Evolutionary conservation across 2,113 vertebrate species (phyloP).

Genomic region (Vombatus ursinus): DNA sequence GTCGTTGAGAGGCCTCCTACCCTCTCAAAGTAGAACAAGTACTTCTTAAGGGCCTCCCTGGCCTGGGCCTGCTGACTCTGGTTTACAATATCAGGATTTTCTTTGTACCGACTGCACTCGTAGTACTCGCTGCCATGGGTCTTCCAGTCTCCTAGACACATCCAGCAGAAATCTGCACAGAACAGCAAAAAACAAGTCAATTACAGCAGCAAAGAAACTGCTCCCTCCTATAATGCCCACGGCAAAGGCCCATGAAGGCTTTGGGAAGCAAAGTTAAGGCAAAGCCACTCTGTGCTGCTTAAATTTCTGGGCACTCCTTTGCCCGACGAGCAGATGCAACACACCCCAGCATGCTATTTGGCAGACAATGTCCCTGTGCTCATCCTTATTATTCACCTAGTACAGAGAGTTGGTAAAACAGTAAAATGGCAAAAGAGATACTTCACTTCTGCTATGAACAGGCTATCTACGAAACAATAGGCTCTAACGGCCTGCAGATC

Average conservation of each 20-base stretch:
- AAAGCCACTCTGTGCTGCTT: not conserved
- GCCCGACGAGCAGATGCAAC: not conserved
- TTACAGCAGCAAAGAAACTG: not conserved
- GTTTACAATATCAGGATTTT: slow-evolving; percentile 99
- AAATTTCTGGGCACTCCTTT: not conserved
- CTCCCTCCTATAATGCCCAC: not conserved
- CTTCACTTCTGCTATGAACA: not conserved
- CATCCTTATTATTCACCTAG: not conserved
- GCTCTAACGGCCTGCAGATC: not conserved
- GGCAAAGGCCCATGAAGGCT: not conserved
- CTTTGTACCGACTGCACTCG: slow-evolving; percentile 99
- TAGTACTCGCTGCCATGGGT: slow-evolving; percentile 99
- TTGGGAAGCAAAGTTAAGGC: not conserved
- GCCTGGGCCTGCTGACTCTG: slow-evolving; percentile 99
- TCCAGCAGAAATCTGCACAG: slow-evolving; percentile 98
- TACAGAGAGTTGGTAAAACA: not conserved
- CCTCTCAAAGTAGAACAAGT: slow-evolving; percentile 99
- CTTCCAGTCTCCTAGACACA: slow-evolving; percentile 99
- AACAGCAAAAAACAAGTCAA: slow-evolving; percentile 64
- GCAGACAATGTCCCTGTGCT: not conserved
- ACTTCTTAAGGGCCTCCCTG: slow-evolving; percentile 99
- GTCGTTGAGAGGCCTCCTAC: slow-evolving; percentile 84
- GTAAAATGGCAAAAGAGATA: not conserved
- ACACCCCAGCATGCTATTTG: not conserved
- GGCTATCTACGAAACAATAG: not conserved